A percentile compares a stretch with the other conserved stretches of the same genome.
Conservation (phyloP, 1,140 invertebrate genomes). For the Pollicipes pollicipes region DNA sequence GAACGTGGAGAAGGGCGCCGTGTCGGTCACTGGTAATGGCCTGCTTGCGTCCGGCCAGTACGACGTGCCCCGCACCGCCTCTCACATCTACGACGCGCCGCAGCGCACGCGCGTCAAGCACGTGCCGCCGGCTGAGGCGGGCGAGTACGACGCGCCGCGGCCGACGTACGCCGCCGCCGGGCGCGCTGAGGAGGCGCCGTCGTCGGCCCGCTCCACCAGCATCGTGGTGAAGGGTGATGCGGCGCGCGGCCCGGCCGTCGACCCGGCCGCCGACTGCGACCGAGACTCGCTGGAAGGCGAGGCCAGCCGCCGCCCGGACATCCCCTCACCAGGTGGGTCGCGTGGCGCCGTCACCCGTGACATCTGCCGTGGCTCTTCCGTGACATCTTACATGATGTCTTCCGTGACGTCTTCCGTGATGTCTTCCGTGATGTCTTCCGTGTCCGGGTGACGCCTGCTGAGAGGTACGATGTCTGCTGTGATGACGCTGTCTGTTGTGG, state of each 20-base stretch:
- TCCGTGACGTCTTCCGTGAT: too few species aligned
- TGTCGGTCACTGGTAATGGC: background rate
- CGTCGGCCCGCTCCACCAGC: constrained; percentile 12
- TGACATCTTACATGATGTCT: too few species aligned
- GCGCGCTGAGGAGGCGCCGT: constrained; percentile 5
- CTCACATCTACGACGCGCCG: constrained; percentile 19
- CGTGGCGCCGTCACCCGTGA: too few species aligned
- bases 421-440: too few species aligned
- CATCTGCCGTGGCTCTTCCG: too few species aligned
- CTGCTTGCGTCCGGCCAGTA: constrained; percentile 6
- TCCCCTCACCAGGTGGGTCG: constrained; percentile 18
- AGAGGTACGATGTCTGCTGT: too few species aligned
- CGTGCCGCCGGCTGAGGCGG: constrained; percentile 7
- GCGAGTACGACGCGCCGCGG: constrained; percentile 17
- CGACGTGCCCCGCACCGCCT: constrained; percentile 18
- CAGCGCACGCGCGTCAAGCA: constrained; percentile 13
- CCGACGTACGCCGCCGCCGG: constrained; percentile 9
- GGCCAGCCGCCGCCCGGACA: constrained; percentile 13
- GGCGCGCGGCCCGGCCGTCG: constrained; percentile 13
- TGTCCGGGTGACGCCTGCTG: too few species aligned
- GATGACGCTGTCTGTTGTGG: too few species aligned
- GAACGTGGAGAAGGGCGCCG: constrained; percentile 15
- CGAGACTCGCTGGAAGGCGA: constrained; percentile 16
- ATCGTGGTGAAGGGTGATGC: constrained; percentile 15
- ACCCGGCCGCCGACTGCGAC: constrained; percentile 18